phyloP scores from a whole-genome alignment of 2,797 vertebrate genomes.

The Tangara arthus region DNA sequence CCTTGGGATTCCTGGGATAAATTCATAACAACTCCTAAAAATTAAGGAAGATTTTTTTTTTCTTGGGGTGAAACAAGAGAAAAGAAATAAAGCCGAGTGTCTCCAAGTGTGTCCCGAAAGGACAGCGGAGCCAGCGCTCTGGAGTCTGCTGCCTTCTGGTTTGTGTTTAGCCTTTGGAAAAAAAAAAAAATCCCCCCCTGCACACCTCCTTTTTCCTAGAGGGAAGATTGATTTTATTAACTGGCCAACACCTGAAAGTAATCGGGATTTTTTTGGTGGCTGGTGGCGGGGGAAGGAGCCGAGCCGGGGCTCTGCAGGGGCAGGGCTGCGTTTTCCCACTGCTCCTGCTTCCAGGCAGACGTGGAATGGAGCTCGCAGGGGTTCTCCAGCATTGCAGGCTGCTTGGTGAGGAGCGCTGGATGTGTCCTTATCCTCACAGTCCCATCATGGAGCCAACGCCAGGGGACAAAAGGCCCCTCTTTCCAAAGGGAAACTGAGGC shows the following conservation, averaged over 20 bases:
- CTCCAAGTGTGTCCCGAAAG: background rate
- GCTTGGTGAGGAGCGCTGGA: background rate
- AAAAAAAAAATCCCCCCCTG: background rate
- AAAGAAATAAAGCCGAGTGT: background rate
- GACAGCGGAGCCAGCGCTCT: background rate
- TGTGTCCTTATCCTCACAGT: background rate
- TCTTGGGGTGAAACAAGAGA: background rate
- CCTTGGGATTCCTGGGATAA: background rate
- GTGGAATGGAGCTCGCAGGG: accelerated
- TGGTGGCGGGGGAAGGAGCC: background rate
- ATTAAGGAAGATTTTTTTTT: background rate
- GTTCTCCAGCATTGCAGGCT: accelerated
- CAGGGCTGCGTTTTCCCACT: background rate
- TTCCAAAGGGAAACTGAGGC: background rate
- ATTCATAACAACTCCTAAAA: background rate
- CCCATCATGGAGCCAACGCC: background rate
- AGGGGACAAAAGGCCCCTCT: accelerated
- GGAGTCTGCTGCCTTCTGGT: conserved; percentile 34
- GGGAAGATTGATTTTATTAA: conserved; percentile 59
- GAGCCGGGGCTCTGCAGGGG: background rate
- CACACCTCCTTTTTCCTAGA: background rate
- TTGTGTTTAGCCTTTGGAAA: conserved; percentile 38
- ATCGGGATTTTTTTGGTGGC: background rate
- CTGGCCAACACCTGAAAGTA: conserved; percentile 66
- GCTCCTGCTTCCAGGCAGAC: accelerated